A percentile compares a stretch with the other conserved stretches of the same genome.
Evolutionary conservation across 2,797 vertebrate genomes (phyloP).

Genomic region (Spheniscus humboldti): DNA sequence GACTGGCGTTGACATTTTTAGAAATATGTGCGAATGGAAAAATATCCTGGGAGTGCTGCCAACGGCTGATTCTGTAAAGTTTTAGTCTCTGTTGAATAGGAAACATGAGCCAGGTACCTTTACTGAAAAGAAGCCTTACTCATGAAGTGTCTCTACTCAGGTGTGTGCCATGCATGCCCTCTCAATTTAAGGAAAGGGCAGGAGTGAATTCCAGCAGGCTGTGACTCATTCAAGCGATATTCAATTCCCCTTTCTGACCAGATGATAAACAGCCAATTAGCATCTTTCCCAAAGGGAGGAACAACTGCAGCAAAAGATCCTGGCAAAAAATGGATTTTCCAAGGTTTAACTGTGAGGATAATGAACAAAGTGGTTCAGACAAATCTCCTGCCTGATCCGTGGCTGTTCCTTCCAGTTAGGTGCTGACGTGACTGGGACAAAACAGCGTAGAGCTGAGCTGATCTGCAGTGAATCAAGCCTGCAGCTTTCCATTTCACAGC

Average conservation of each 20-base stretch:
- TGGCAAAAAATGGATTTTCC: not conserved
- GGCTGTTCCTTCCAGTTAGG: not conserved
- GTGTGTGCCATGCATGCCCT: not conserved
- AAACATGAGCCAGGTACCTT: not conserved
- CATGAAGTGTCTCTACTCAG: not conserved
- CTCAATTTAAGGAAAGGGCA: not conserved
- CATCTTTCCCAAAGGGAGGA: not conserved
- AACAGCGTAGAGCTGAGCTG: not conserved
- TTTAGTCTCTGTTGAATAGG: not conserved
- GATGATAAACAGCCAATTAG: not conserved
- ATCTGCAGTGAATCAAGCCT: not conserved
- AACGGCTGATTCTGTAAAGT: not conserved
- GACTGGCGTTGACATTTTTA: slow-evolving; percentile 47
- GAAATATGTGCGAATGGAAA: slow-evolving; percentile 46
- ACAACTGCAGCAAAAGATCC: not conserved
- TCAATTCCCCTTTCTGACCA: not conserved
- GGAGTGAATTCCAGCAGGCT: not conserved
- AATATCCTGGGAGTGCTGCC: slow-evolving; percentile 56
- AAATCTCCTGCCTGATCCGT: not conserved
- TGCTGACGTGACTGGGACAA: not conserved
- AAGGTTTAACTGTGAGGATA: not conserved
- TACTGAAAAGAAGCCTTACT: not conserved
- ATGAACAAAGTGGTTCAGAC: not conserved
- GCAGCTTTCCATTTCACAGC: not conserved
- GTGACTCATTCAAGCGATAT: not conserved